These are phyloP conservation scores for Heliangelus exortis DNA, from an alignment of 2,797 vertebrate species.

Conservation along the genomic window DNA sequence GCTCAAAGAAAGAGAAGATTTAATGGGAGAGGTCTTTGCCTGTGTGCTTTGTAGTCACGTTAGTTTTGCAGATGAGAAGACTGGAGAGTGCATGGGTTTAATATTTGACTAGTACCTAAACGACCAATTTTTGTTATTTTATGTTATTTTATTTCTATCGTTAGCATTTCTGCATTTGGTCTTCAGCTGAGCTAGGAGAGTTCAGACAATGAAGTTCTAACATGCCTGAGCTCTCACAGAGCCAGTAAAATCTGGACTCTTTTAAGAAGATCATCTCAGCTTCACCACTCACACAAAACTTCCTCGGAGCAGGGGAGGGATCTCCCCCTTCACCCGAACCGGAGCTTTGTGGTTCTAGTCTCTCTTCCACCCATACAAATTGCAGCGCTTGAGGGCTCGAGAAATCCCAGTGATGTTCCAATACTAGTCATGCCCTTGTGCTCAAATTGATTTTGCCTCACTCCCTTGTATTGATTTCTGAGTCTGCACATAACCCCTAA, in stretches of 20 bases:
- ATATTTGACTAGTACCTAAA: constrained; percentile 28
- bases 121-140: neutral
- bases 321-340: constrained; percentile 54
- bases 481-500: constrained; percentile 57
- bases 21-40: constrained; percentile 64
- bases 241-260: constrained; percentile 17
- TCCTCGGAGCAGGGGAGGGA: constrained; percentile 44
- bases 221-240: constrained; percentile 1
- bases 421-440: constrained; percentile 72
- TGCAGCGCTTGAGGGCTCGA: constrained; percentile 60
- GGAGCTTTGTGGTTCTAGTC: constrained; percentile 70
- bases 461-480: constrained; percentile 69
- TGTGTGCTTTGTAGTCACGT: constrained; percentile 53
- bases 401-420: constrained; percentile 65
- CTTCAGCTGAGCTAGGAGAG: constrained; percentile 39
- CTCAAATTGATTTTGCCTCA: constrained; percentile 75
- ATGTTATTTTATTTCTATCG: neutral
- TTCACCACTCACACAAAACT: constrained; percentile 51
- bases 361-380: constrained; percentile 56
- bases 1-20: constrained; percentile 71
- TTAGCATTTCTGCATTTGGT: constrained; percentile 34
- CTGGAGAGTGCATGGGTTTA: neutral
- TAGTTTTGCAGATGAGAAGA: constrained; percentile 16
- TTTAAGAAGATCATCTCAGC: constrained; percentile 38
- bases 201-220: constrained; percentile 53